These are phyloP conservation scores for Nemotelus nigrinus DNA, from an alignment of 2,888 invertebrate species.

Conservation along the genomic window DNA sequence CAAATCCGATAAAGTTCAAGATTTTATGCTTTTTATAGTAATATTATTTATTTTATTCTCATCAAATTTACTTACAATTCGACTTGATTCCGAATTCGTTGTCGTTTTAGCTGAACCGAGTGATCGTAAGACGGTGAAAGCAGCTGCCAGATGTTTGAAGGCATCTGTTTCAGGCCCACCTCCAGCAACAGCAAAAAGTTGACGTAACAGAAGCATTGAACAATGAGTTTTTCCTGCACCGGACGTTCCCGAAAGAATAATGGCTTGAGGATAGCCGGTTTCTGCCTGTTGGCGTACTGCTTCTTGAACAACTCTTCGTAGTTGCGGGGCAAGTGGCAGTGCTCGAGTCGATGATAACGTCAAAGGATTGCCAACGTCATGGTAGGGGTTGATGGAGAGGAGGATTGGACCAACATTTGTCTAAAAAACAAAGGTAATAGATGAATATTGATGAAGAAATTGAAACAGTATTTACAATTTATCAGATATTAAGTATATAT, in stretches of 20 bases:
- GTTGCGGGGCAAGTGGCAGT: constrained; percentile 79
- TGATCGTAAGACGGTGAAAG: constrained; percentile 92
- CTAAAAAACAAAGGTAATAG: constrained; percentile 67
- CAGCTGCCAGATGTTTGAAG: constrained; percentile 94
- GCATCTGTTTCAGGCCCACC: constrained; percentile 96
- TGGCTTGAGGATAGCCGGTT: constrained; percentile 94
- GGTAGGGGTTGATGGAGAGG: constrained; percentile 88
- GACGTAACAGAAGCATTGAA: constrained; percentile 88
- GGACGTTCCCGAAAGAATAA: constrained; percentile 89
- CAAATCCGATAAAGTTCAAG: background rate
- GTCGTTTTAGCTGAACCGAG: constrained; percentile 91
- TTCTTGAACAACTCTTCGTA: constrained; percentile 89
- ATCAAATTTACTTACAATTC: constrained; percentile 75
- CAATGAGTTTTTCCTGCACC: constrained; percentile 95
- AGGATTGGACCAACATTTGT: constrained; percentile 93
- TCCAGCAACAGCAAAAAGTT: constrained; percentile 92
- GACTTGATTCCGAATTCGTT: constrained; percentile 90
- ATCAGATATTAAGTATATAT: background rate
- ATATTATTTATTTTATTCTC: constrained; percentile 2
- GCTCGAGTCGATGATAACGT: constrained; percentile 84
- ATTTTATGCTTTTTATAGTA: constrained; percentile 28
- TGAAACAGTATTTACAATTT: background rate
- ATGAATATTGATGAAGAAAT: background rate
- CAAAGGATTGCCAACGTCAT: constrained; percentile 86
- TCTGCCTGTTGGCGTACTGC: constrained; percentile 93